Conservation (phyloP, 2,113 vertebrate species). For the Prochilodus magdalenae region DNA sequence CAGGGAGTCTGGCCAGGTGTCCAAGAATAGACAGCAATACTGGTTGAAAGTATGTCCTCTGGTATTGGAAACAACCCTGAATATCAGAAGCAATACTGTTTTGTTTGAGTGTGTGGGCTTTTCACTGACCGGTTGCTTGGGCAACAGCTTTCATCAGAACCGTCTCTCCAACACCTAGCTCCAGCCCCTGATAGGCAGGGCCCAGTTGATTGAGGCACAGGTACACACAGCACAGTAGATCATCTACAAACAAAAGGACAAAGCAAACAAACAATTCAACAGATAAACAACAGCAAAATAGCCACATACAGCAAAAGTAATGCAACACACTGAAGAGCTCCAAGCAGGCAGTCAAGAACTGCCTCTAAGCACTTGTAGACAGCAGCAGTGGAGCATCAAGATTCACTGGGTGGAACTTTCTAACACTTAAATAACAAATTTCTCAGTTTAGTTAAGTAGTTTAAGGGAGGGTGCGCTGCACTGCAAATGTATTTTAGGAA, state of each 20-base stretch:
- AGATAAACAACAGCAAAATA: not conserved
- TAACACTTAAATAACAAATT: too few relatives aligned
- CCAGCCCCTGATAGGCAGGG: slow-evolving; percentile 85
- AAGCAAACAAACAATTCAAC: not conserved
- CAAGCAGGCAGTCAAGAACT: too few relatives aligned
- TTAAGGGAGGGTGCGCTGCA: too few relatives aligned
- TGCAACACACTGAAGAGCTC: too few relatives aligned
- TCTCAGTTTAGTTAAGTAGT: too few relatives aligned
- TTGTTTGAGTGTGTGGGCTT: not conserved
- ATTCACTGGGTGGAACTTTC: too few relatives aligned
- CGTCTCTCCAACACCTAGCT: slow-evolving; percentile 85
- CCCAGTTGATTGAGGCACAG: slow-evolving; percentile 88
- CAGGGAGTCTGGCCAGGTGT: not conserved
- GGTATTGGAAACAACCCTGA: not conserved
- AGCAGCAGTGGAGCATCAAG: too few relatives aligned
- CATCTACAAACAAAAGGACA: slow-evolving; percentile 68
- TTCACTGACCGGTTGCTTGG: slow-evolving; percentile 82
- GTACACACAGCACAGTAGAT: slow-evolving; percentile 87
- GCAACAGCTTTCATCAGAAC: slow-evolving; percentile 89
- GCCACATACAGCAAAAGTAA: too few relatives aligned
- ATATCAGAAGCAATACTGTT: not conserved
- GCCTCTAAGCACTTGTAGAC: too few relatives aligned
- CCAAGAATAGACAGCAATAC: not conserved
- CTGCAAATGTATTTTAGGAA: too few relatives aligned
- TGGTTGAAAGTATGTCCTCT: not conserved